Evolutionary conservation across 2,888 invertebrate species (phyloP).

Genomic region (Habrosyne pyritoides): DNA sequence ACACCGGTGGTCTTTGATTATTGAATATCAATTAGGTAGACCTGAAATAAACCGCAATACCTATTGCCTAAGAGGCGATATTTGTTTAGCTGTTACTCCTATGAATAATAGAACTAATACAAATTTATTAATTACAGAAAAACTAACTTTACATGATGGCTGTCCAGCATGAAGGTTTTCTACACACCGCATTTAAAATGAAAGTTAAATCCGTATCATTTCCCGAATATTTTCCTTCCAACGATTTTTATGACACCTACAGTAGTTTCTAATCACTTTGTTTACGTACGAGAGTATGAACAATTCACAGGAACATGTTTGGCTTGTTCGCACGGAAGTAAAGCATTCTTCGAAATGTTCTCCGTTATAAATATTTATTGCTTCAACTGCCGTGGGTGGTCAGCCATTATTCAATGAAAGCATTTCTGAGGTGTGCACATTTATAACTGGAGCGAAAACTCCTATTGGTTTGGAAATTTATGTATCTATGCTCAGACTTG

Average conservation of each 20-base stretch:
- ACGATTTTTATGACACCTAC: neutral
- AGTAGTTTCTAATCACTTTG: neutral
- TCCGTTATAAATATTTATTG: slow-evolving; percentile 57
- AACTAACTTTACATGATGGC: neutral
- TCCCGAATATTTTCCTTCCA: neutral
- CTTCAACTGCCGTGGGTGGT: slow-evolving; percentile 47
- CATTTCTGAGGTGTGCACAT: slow-evolving; percentile 27
- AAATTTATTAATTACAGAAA: neutral
- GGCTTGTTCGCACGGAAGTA: slow-evolving; percentile 51
- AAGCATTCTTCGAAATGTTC: slow-evolving; percentile 49
- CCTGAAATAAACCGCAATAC: slow-evolving; percentile 13
- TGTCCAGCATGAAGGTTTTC: neutral
- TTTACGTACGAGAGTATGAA: neutral
- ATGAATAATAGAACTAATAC: neutral
- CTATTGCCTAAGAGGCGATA: neutral
- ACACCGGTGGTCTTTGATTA: slow-evolving; percentile 44
- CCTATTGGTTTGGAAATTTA: slow-evolving; percentile 10
- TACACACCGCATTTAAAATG: neutral
- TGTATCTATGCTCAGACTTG: neutral
- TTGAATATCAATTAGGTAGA: slow-evolving; percentile 42
- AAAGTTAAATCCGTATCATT: too few species aligned
- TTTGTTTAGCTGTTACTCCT: neutral
- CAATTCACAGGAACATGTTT: slow-evolving; percentile 31
- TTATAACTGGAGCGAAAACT: slow-evolving; percentile 38
- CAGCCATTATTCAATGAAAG: slow-evolving; percentile 47